These are phyloP conservation scores for Sinhomidia bicolor DNA, from an alignment of 2,888 invertebrate genomes.

Conservation along the genomic window DNA sequence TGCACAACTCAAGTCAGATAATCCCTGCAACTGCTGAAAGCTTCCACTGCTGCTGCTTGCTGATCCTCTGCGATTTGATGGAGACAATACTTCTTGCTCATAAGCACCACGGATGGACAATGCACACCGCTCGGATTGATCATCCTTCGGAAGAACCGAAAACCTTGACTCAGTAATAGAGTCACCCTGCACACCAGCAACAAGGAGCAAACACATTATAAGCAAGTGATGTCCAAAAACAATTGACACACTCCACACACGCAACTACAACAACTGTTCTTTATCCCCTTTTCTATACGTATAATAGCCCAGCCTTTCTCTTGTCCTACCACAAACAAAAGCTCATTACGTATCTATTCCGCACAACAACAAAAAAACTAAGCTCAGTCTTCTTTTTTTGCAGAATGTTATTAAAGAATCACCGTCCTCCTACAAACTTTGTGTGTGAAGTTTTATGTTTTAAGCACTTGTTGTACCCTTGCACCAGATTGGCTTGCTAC, in stretches of 20 bases:
- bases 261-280: too few relatives aligned
- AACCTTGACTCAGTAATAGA: slow-evolving; percentile 76
- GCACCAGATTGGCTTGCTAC: slow-evolving; percentile 37
- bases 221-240: slow-evolving; percentile 14
- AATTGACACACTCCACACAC: slow-evolving; percentile 7
- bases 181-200: slow-evolving; percentile 69
- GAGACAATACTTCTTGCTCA: slow-evolving; percentile 57
- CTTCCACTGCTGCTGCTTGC: slow-evolving; percentile 26
- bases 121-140: slow-evolving; percentile 38
- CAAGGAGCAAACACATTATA: slow-evolving; percentile 59
- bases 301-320: slow-evolving; percentile 13
- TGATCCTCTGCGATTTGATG: slow-evolving; percentile 38
- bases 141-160: slow-evolving; percentile 70
- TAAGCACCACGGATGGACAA: background rate
- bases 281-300: background rate
- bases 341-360: slow-evolving; percentile 14
- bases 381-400: too few relatives aligned
- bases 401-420: too few relatives aligned
- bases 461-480: slow-evolving; percentile 49
- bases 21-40: slow-evolving; percentile 49
- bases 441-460: too few relatives aligned
- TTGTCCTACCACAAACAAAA: slow-evolving; percentile 61
- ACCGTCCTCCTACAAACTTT: too few relatives aligned
- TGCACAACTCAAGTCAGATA: slow-evolving; percentile 63
- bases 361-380: too few relatives aligned